Evolutionary conservation across 2,888 invertebrate genomes (phyloP), one percentile per base, ranked within the genome.

Genomic region (Agrotis clavis): DNA sequence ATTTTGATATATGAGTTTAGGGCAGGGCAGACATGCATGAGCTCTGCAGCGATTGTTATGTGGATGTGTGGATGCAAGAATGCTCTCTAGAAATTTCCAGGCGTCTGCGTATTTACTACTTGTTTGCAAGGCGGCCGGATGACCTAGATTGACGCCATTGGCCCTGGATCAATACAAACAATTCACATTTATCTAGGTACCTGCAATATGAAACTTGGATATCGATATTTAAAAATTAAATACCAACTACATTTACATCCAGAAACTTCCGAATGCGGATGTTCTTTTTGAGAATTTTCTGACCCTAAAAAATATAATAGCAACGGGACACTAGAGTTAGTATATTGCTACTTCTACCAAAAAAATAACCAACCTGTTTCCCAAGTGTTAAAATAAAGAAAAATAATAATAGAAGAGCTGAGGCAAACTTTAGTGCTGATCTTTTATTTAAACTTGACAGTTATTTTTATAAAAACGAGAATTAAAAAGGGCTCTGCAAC

Each of bases 141-240:
- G 50, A 47, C 19, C 59, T 65, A 60, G 25, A 65, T 59, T 74
- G 64, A 57, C 45, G 72, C 57, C 64, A 64, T 56, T 30, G 73
- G 50, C 45, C 21, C 56, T 73, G 73, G 66, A 74, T 74, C 73
- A 74, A 74, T 74, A 74, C 30, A 25, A 45, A 41, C 30, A 30
- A 47, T 16, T 14, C 18, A 51, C 45, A 45, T 41, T n/a, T 69
- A 69, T 21, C 2, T 41, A n/a, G n/a, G n/a, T n/a, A 48, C 18
- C 21, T 64, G 51, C 64, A 63, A 5, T 47, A 30, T 56, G 6
- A 35, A 19, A 18, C 16, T 18, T 11, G n/a, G 25, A 65, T 6
- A 16, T 45, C 16, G 13, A 35, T 41, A 16, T 18, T 47, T 35
- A 0, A 19, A 60, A 19, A 18, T 13, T 30, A 25, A 25, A 35